These are phyloP conservation scores for Rotaria socialis DNA, from an alignment of 2,888 invertebrate genomes.

Conservation along the genomic window DNA sequence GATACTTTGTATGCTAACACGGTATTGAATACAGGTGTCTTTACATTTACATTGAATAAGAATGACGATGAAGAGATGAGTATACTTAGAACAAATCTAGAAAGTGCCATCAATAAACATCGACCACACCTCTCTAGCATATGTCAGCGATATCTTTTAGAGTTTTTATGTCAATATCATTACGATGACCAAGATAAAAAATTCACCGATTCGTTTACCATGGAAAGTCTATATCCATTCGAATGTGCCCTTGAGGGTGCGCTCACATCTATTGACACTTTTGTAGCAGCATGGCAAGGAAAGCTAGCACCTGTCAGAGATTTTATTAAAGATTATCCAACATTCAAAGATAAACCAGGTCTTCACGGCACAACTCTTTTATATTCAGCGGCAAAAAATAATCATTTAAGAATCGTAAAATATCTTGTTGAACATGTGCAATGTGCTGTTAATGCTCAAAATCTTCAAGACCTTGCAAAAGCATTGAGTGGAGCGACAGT, in stretches of 20 bases:
- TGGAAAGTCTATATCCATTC: neutral
- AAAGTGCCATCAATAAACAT: neutral
- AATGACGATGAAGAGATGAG: neutral
- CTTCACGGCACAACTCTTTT: constrained; percentile 14
- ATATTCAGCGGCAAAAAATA: constrained; percentile 5
- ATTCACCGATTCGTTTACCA: neutral
- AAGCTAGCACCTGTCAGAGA: neutral
- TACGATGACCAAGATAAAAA: neutral
- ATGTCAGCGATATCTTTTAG: neutral
- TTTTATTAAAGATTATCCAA: neutral
- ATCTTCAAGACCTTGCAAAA: neutral
- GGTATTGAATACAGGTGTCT: neutral
- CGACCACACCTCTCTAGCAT: neutral
- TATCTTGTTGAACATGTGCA: neutral
- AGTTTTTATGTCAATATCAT: neutral
- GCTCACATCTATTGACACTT: neutral
- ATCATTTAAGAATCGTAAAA: neutral
- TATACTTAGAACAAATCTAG: neutral
- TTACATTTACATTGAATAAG: constrained; percentile 4
- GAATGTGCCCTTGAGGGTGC: neutral
- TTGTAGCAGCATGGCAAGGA: neutral
- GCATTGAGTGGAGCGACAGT: neutral
- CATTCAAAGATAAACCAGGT: neutral
- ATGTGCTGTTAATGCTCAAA: neutral
- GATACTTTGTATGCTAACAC: neutral